Percentiles rank a stretch among this genome's conserved stretches.
Conservation (phyloP, 2,888 invertebrate species). For the Amblyjoppa proteus region DNA sequence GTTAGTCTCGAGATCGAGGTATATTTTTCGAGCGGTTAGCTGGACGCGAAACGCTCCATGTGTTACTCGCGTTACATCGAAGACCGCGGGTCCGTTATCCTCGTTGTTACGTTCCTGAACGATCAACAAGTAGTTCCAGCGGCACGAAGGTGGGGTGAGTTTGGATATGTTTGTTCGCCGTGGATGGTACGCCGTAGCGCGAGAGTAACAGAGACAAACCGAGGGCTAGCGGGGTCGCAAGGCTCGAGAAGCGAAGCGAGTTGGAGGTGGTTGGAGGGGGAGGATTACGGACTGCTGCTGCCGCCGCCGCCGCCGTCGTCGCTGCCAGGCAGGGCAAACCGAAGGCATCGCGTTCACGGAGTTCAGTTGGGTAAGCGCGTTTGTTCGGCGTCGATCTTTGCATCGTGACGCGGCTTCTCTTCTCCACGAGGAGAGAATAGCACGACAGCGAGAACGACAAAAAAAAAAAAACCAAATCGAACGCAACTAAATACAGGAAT, state of each 20-base stretch:
- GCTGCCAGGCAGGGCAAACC: constrained; percentile 64
- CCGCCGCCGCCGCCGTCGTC: constrained; percentile 49
- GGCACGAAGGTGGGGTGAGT: constrained; percentile 42
- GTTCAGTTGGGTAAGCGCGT: constrained; percentile 77
- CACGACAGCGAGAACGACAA: constrained; percentile 6
- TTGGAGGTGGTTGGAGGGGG: constrained; percentile 58
- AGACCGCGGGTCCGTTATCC: neutral
- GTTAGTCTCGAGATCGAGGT: neutral
- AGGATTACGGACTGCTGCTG: constrained; percentile 62
- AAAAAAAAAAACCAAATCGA: neutral
- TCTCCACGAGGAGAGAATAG: constrained; percentile 19
- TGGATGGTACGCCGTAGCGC: neutral
- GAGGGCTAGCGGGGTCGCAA: constrained; percentile 13
- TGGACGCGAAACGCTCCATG: neutral
- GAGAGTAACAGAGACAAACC: constrained; percentile 19
- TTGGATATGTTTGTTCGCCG: constrained; percentile 33
- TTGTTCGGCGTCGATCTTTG: constrained; percentile 70
- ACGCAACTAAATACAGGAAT: neutral
- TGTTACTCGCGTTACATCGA: neutral
- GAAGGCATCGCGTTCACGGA: constrained; percentile 72
- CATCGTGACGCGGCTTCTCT: constrained; percentile 35
- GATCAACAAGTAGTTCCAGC: constrained; percentile 76
- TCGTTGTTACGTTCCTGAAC: constrained; percentile 70
- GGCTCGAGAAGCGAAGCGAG: constrained; percentile 50
- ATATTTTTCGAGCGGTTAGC: neutral